These are phyloP conservation scores for Zaprionus davidi DNA, from an alignment of 1,140 invertebrate species.

Conservation along the genomic window DNA sequence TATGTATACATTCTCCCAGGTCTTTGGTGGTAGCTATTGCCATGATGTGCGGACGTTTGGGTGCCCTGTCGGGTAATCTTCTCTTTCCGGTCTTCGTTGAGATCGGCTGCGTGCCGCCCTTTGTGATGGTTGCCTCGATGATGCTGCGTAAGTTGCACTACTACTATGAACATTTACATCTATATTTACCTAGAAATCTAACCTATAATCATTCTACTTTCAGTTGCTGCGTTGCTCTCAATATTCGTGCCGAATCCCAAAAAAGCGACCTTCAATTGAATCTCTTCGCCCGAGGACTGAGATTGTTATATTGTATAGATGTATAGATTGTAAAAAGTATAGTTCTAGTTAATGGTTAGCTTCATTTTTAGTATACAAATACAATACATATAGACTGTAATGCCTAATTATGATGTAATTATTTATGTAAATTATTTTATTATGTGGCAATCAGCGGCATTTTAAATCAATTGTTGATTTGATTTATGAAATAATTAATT, in stretches of 20 bases:
- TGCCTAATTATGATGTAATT: not conserved
- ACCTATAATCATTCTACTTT: conserved; percentile 14
- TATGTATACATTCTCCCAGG: conserved; percentile 24
- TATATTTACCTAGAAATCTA: not conserved
- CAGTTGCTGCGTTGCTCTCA: conserved; percentile 60
- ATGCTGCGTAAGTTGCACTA: conserved; percentile 61
- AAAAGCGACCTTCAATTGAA: conserved; percentile 60
- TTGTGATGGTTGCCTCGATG: conserved; percentile 72
- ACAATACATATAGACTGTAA: not conserved
- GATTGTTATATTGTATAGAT: not conserved
- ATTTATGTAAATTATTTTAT: conserved; percentile 4
- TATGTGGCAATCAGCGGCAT: not conserved
- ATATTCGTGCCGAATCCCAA: conserved; percentile 64
- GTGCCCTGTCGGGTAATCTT: conserved; percentile 76
- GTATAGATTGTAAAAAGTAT: conserved; percentile 28
- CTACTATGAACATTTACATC: not conserved
- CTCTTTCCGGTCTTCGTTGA: conserved; percentile 76
- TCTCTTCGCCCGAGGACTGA: not conserved
- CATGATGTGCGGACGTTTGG: conserved; percentile 80
- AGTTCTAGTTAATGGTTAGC: not conserved
- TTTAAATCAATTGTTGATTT: not conserved
- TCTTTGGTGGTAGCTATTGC: conserved; percentile 73
- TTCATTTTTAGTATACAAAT: conserved; percentile 1
- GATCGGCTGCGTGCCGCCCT: conserved; percentile 78
- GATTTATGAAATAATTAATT: not conserved